Percentiles rank a stretch among this genome's conserved stretches.
Evolutionary conservation across 2,113 vertebrate genomes (phyloP).

Genomic region (Antechinus stuartii): DNA sequence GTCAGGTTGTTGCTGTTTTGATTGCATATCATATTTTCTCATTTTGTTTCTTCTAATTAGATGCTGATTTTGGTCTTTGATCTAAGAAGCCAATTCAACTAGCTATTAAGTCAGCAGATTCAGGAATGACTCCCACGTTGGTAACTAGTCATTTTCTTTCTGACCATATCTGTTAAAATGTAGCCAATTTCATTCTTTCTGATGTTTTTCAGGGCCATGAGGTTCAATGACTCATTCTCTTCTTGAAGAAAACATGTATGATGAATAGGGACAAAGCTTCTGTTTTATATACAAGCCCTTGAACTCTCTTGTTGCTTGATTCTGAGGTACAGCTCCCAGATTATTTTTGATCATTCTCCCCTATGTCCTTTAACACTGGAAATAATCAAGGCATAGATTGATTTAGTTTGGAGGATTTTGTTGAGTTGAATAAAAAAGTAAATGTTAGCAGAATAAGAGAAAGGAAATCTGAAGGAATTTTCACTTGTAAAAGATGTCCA

Average conservation of each 20-base stretch:
- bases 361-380: not conserved
- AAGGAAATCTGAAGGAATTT: not conserved
- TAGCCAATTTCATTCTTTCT: not conserved
- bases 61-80: not conserved
- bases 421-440: not conserved
- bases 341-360: not conserved
- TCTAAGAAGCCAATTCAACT: not conserved
- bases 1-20: not conserved
- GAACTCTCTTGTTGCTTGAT: not conserved
- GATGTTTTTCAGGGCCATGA: not conserved
- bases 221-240: not conserved
- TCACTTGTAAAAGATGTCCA: not conserved
- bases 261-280: not conserved
- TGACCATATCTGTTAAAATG: not conserved
- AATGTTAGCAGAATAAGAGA: not conserved
- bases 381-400: not conserved
- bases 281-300: not conserved
- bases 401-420: not conserved
- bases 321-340: not conserved
- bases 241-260: not conserved
- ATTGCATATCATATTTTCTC: not conserved
- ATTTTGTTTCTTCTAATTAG: constrained; percentile 5
- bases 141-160: not conserved
- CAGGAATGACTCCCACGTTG: not conserved
- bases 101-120: not conserved